Conservation (phyloP, 2,797 vertebrate genomes). For the Pantherophis vulpinus region DNA sequence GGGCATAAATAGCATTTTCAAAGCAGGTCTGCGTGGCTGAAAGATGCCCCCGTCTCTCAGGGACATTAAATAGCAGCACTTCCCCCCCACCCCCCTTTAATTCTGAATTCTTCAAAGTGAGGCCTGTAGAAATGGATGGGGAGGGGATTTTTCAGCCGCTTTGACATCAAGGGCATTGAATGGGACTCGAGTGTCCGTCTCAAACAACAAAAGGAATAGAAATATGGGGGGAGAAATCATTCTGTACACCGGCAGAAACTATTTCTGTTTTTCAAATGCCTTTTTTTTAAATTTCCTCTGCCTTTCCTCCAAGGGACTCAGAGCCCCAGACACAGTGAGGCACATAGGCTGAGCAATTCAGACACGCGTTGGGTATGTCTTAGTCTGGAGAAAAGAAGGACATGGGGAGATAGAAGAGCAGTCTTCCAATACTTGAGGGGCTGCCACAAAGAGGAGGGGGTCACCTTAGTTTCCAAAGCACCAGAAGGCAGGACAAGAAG, state of each 20-base stretch:
- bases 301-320: background rate
- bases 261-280: background rate
- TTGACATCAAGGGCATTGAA: background rate
- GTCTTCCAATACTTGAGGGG: too few species aligned
- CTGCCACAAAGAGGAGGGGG: too few species aligned
- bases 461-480: too few species aligned
- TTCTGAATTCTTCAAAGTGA: background rate
- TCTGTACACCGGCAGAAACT: background rate
- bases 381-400: too few species aligned
- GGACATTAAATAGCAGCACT: background rate
- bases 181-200: background rate
- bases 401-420: too few species aligned
- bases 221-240: background rate
- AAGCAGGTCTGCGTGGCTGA: background rate
- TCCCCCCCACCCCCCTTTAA: rapidly evolving
- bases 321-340: background rate
- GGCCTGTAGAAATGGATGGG: background rate
- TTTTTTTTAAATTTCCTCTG: background rate
- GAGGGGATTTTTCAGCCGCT: background rate
- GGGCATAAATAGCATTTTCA: background rate
- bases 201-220: background rate
- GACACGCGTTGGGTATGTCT: too few species aligned
- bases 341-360: background rate
- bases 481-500: too few species aligned
- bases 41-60: background rate